Conservation (phyloP, 1,140 invertebrate species). For the Zaprionus vittiger region DNA sequence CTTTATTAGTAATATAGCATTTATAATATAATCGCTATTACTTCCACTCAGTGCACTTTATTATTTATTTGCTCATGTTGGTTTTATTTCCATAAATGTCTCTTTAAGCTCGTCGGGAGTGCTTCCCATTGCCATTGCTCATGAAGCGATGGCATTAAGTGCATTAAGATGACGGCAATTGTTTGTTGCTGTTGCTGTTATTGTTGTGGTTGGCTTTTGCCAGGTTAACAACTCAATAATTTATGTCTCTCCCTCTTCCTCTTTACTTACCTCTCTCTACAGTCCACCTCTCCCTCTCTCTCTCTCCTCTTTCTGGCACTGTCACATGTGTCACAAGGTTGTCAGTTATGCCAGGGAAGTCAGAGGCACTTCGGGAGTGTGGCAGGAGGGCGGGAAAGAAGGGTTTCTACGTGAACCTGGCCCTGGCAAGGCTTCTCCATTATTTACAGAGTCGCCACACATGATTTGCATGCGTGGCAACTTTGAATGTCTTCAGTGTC, state of each 20-base stretch:
- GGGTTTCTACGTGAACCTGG: conserved; percentile 1
- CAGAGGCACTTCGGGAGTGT: not conserved
- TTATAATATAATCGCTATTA: not conserved
- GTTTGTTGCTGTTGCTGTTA: conserved; percentile 19
- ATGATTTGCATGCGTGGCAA: conserved; percentile 76
- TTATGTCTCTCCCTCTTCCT: conserved; percentile 53
- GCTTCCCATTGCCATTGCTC: conserved; percentile 24
- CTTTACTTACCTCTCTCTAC: not conserved
- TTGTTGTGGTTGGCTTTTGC: conserved; percentile 38
- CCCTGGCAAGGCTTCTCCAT: conserved; percentile 55
- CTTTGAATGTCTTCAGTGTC: conserved; percentile 63
- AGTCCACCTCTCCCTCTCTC: not conserved
- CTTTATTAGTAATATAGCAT: too few species aligned
- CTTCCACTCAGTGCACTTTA: not conserved
- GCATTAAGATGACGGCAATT: conserved; percentile 66
- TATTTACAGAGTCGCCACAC: conserved; percentile 58
- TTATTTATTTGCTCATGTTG: not conserved
- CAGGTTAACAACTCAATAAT: conserved; percentile 75
- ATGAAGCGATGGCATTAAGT: conserved; percentile 41
- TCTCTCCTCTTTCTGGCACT: conserved; percentile 6
- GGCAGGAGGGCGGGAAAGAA: too few species aligned
- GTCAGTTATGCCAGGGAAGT: conserved; percentile 34
- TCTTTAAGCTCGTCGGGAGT: not conserved
- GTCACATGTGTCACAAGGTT: conserved; percentile 65
- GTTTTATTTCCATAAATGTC: conserved; percentile 16